Base-by-base conservation (phyloP, 2,888 invertebrate species). In the Melieria picta region DNA sequence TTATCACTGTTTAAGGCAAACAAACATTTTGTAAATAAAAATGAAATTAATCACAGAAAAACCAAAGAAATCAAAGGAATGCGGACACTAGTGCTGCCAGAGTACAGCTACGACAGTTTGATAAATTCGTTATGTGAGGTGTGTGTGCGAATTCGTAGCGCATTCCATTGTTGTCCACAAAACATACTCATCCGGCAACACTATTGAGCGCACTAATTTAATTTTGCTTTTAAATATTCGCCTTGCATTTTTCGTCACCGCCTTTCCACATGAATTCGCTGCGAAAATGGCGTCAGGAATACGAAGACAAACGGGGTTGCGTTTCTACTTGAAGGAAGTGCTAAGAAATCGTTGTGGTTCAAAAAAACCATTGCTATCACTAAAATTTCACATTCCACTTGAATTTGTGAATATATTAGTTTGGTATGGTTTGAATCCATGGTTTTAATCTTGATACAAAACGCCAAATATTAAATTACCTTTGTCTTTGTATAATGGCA, bases 201-300 rank as follows among this genome's bases (percentile, higher is more conserved):
- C 57, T 66, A 48, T 66, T 67, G 60, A 60, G 67, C 67, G 63
- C 64, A 70, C 70, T 70, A 70, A 70, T 70, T 70, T 58, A 69
- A 70, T 70, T 65, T 70, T 65, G 65, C 62, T 55, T 69, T 69
- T 63, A 30, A 30, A 30, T 30, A 30, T 43, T 67, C 30, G 58
- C 42, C 48, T 43, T 52, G 64, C 50, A 42, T 61, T 61, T 61
- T 61, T 61, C 45, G 60, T 13, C 60, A 61, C 60, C 60, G 13
- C 60, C 60, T 61, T 61, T 61, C n/a, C 45, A 61, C 60, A 46
- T 11, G 7, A 43, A 52, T 64, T 64, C 64, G 64, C 64, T 64
- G 64, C 52, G 50, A 64, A 64, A 50, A 58, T 67, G 67, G 65
- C 65, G 65, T 52, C 52, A 30, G 30, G 30, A 30, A 30, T 30